Percentiles rank a stretch among this genome's conserved stretches.
Conservation (phyloP, 2,113 vertebrate genomes). For the Lophius piscatorius region DNA sequence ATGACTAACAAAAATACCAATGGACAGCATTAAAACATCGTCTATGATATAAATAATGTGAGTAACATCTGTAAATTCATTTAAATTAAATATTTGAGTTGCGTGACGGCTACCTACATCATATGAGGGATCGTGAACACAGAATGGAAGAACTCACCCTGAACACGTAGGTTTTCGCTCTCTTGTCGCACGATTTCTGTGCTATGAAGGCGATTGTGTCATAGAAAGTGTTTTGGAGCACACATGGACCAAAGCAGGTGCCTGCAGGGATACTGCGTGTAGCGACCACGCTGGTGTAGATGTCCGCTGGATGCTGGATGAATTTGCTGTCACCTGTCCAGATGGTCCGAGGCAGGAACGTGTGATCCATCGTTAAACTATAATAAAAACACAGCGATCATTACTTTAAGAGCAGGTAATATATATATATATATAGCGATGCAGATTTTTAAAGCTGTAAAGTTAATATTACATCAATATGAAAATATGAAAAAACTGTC, state of each 20-base stretch:
- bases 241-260: conserved; percentile 85
- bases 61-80: no score
- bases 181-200: conserved; percentile 84
- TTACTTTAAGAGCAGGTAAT: no score
- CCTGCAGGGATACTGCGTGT: conserved; percentile 86
- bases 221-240: conserved; percentile 85
- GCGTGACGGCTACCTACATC: no score
- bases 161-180: conserved; percentile 83
- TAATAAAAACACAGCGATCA: conserved; percentile 5
- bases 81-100: no score
- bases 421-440: no score
- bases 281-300: conserved; percentile 85
- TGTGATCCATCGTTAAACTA: conserved; percentile 82
- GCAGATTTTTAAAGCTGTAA: no score
- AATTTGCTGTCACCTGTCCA: conserved; percentile 85
- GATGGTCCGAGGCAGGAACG: conserved; percentile 80
- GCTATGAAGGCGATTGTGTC: conserved; percentile 90
- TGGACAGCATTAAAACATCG: no score
- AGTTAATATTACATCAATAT: no score
- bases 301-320: conserved; percentile 83
- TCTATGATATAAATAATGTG: no score
- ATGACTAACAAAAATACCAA: no score
- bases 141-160: conserved; percentile 75
- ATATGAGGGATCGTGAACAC: no score
- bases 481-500: no score